Evolutionary conservation across 2,797 vertebrate species (phyloP), one percentile per base, ranked within the genome.

Genomic region (Heliangelus exortis): DNA sequence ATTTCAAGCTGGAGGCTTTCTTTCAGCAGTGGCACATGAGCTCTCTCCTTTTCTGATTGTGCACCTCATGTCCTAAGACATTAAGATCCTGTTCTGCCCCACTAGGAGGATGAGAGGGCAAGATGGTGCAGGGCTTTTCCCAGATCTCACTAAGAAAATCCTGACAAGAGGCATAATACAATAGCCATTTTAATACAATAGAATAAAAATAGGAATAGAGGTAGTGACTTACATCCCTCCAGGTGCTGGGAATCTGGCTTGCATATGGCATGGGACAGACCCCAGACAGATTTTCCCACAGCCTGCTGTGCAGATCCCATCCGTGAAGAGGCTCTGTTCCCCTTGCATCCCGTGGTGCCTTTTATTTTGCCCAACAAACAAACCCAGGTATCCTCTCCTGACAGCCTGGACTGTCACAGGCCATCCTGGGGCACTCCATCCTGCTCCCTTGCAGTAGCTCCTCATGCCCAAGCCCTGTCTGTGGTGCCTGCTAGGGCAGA

Each of bases 401-500:
- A 29, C 36, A 73, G 48, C 43, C 36, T 29, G 31, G 66, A 21
- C 50, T 57, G 18, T 33, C 51, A 31, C 12, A 31, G 76, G 48
- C 47, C 1, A 0, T 10, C 14, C 26, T 4, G 0, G 22, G 36
- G 7, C 29, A 31, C 63, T 67, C 31, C 71, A 67, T 53, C n/a
- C 72, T 23, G 6, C 72, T 61, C 41, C 76, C 34, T 39, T 50
- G 41, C 53, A 54, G 54, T 6, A 4, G 48, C 25, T 47, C 11
- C 55, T 67, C 11, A 1, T 72, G 36, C 33, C 72, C 54, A 39
- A 62, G 36, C n/a, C 29, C 25, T 41, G 17, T 2, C 4, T 41
- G 6, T 0, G 1, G 33, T 1, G 3, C 54, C 14, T 82, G 54
- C 22, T 9, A 51, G 50, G 29, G 7, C 50, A 43, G 31, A n/a